These are phyloP conservation scores for Cenopis cana DNA, from an alignment of 2,888 invertebrate species.

Conservation along the genomic window DNA sequence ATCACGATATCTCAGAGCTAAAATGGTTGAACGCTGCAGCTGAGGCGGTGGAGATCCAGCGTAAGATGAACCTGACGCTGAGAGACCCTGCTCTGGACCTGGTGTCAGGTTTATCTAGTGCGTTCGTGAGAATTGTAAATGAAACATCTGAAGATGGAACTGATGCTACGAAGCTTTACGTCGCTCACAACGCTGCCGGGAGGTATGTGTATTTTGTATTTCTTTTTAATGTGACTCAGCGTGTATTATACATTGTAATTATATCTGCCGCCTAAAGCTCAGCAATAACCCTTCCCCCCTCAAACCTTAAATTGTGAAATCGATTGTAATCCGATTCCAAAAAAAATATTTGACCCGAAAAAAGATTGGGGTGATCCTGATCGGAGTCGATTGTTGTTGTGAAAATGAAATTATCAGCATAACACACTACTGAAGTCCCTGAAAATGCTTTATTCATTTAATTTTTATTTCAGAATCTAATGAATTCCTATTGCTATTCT, in stretches of 20 bases:
- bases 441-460: too few species aligned
- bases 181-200: conserved; percentile 93
- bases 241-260: too few species aligned
- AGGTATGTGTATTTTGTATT: conserved; percentile 69
- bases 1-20: conserved; percentile 87
- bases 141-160: conserved; percentile 70
- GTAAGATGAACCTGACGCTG: conserved; percentile 75
- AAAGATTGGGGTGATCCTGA: too few species aligned
- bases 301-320: too few species aligned
- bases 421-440: not conserved
- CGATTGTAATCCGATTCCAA: too few species aligned
- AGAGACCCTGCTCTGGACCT: conserved; percentile 62
- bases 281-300: too few species aligned
- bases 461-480: not conserved
- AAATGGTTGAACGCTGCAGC: conserved; percentile 90
- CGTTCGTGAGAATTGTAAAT: conserved; percentile 86
- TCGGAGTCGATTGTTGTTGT: too few species aligned
- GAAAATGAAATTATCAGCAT: too few species aligned
- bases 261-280: too few species aligned
- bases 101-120: conserved; percentile 83
- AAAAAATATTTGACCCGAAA: too few species aligned
- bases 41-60: conserved; percentile 90
- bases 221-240: not conserved
- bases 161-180: conserved; percentile 83
- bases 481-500: conserved; percentile 1